Evolutionary conservation across 2,888 invertebrate species (phyloP).

Genomic region (Archips xylosteana): DNA sequence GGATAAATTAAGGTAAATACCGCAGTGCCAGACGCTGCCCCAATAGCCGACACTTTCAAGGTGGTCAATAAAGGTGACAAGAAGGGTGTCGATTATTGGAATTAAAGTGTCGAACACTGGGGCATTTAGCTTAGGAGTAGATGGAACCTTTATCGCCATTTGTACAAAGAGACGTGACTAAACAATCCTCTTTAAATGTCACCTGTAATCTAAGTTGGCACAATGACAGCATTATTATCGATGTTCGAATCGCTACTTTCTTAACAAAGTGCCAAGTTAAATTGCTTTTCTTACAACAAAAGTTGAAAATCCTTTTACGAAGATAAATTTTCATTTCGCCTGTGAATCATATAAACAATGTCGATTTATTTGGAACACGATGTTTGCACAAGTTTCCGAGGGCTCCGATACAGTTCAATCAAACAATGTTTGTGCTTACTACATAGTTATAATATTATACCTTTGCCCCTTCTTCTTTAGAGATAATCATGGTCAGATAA

Average conservation of each 20-base stretch:
- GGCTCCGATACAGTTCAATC: neutral
- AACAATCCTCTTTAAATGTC: neutral
- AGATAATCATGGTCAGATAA: neutral
- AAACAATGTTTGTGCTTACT: neutral
- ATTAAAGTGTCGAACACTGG: too few species aligned
- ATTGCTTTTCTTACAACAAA: constrained; percentile 1
- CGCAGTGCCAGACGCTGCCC: too few species aligned
- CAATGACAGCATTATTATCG: neutral
- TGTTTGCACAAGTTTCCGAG: neutral
- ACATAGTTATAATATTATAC: neutral
- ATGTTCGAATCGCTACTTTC: neutral
- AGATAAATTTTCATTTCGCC: neutral
- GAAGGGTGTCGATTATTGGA: too few species aligned
- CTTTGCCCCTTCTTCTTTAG: too few species aligned
- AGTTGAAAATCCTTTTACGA: neutral
- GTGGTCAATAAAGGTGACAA: too few species aligned
- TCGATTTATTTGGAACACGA: neutral
- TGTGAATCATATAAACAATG: constrained; percentile 1
- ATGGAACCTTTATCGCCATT: too few species aligned
- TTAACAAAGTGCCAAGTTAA: neutral
- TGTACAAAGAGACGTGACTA: too few species aligned
- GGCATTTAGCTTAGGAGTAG: too few species aligned
- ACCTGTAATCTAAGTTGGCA: neutral
- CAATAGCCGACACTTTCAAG: too few species aligned
- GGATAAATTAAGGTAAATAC: too few species aligned